Percentiles rank a stretch among this genome's conserved stretches.
These are phyloP conservation scores for Hymenopus coronatus DNA, from an alignment of 2,888 invertebrate species.

Conservation along the genomic window DNA sequence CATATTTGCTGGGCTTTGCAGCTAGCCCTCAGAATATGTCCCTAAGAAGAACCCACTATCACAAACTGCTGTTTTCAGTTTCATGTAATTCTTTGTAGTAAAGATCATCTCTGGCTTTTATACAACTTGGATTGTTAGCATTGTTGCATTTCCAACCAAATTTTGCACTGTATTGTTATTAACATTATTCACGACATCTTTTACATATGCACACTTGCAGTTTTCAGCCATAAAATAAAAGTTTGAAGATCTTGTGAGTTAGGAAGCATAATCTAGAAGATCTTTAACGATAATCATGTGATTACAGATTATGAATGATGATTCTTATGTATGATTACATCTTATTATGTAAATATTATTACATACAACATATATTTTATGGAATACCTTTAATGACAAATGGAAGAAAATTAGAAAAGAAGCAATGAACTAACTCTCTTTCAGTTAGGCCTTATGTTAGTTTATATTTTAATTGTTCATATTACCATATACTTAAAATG, in stretches of 20 bases:
- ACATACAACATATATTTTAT: not conserved
- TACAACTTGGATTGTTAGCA: not conserved
- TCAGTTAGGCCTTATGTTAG: not conserved
- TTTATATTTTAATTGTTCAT: not conserved
- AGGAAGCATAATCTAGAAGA: not conserved
- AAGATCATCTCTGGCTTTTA: constrained; percentile 1
- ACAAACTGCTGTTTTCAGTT: not conserved
- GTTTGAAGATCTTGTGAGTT: not conserved
- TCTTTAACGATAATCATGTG: not conserved
- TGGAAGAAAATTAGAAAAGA: not conserved
- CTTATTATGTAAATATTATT: constrained; percentile 5
- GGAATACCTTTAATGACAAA: not conserved
- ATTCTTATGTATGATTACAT: not conserved
- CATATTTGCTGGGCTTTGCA: too few relatives aligned
- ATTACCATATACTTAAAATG: not conserved
- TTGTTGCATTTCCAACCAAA: not conserved
- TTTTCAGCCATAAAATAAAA: not conserved
- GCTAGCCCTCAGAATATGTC: too few relatives aligned
- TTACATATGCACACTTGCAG: not conserved
- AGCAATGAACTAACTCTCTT: not conserved
- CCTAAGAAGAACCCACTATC: too few relatives aligned
- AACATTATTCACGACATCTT: not conserved
- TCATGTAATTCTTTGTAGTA: not conserved
- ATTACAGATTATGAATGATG: not conserved
- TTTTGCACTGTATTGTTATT: not conserved